phyloP scores from a whole-genome alignment of 2,113 vertebrate genomes.

The Ictalurus furcatus region DNA sequence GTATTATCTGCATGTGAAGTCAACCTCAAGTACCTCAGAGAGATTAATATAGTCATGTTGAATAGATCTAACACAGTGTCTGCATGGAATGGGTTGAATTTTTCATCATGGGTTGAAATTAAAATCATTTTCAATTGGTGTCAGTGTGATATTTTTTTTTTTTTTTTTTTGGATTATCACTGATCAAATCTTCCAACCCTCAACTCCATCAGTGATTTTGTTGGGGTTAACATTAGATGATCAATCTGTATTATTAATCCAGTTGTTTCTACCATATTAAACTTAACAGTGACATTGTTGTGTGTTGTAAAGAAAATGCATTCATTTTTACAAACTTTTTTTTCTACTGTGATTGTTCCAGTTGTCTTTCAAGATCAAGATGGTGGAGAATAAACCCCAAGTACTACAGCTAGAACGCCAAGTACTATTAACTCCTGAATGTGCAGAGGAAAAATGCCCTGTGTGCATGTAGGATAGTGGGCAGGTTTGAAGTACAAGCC shows the following conservation, averaged over 20 bases:
- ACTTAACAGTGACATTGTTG: background rate
- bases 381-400: background rate
- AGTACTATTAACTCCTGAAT: background rate
- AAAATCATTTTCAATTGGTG: background rate
- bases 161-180: background rate
- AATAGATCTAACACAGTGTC: too few species aligned
- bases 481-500: background rate
- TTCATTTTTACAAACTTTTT: background rate
- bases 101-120: background rate
- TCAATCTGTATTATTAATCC: background rate
- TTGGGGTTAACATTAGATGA: background rate
- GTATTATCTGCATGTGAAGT: constrained; percentile 1
- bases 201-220: background rate
- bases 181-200: background rate
- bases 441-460: background rate
- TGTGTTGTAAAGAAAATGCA: background rate
- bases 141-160: background rate
- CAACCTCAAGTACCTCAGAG: background rate
- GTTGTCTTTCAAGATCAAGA: background rate
- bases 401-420: background rate
- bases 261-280: background rate
- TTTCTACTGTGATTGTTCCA: background rate
- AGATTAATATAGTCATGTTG: background rate
- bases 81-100: background rate
- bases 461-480: background rate